Evolutionary conservation across 2,113 vertebrate genomes (phyloP), one percentile per base, ranked within the genome.

Genomic region (Saimiri boliviensis): DNA sequence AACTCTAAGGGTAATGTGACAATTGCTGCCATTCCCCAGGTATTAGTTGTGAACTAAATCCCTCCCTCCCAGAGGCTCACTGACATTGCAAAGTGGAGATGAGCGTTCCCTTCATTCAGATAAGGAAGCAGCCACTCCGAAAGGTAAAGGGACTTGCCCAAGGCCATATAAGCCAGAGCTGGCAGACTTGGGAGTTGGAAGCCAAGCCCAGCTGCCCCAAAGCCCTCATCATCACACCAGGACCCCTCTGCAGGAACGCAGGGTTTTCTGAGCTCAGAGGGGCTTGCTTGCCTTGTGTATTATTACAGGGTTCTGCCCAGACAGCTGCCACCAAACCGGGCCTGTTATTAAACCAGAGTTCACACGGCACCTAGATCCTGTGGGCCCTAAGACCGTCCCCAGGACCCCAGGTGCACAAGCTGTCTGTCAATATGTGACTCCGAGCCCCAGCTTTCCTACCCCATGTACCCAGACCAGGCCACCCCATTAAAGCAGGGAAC

Each of bases 401-500:
- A 82, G 58, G 35, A 42, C 80, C 14, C 73, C 35, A 89, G 27
- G 21, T 52, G 8, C 19, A 52, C 5, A 89, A 63, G 82, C 74
- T 86, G 45, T 47, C 91, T 47, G 68, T 79, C 74, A 42, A 27
- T 49, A 54, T 71, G 56, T 47, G 74, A 86, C 47, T 74, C 73
- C 27, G 21, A 79, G 81, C 16, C 71, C 58, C 86, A 7, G 30
- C 21, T 68, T 37, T 49, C 77, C 76, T 25, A 4, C 1, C 76
- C 70, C 87, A 5, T 1, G 14, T 23, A 37, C 40, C 6, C 79
- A 42, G 52, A 84, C 68, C 81, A 90, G 60, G 81, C 86, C 88
- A 81, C 87, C 86, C 70, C 81, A 94, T 96, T 84, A 77, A 94
- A 74, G 90, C 54, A 89, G 97, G 96, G 92, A 97, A 95, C 96